Evolutionary conservation across 2,888 invertebrate species (phyloP).

Genomic region (Charanyca ferruginea): DNA sequence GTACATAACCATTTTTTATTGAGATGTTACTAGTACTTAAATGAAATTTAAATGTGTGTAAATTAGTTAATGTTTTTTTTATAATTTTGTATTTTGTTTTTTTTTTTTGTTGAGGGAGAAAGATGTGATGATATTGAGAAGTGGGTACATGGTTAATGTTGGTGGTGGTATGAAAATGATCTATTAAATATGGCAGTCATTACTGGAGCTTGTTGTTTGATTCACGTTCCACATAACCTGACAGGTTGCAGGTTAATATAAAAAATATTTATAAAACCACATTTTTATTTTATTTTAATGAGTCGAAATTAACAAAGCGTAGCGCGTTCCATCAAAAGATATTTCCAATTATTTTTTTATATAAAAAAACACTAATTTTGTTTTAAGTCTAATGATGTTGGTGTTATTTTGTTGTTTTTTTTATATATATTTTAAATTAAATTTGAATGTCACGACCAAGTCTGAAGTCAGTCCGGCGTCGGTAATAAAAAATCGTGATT

Average conservation of each 20-base stretch:
- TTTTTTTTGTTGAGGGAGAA: too few species aligned
- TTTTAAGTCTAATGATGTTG: constrained; percentile 29
- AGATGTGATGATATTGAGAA: too few species aligned
- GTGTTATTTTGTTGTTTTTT: constrained; percentile 27
- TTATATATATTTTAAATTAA: constrained; percentile 49
- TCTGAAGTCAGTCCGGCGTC: constrained; percentile 49
- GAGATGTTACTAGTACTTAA: too few species aligned
- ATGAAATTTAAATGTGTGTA: too few species aligned
- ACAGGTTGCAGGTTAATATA: background rate
- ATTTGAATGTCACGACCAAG: constrained; percentile 65
- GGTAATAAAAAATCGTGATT: constrained; percentile 67
- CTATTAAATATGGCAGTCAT: too few species aligned
- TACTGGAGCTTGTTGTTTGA: too few species aligned
- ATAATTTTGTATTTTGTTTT: too few species aligned
- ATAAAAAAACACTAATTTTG: constrained; percentile 17
- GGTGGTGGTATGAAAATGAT: too few species aligned
- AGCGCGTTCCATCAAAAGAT: constrained; percentile 11
- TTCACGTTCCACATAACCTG: too few species aligned
- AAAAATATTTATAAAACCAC: constrained; percentile 10
- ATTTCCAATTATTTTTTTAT: background rate
- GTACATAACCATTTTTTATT: too few species aligned
- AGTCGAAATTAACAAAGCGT: constrained; percentile 24
- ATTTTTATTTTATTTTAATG: constrained; percentile 19
- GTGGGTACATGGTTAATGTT: too few species aligned
- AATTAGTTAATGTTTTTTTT: too few species aligned